Evolutionary conservation across 2,113 vertebrate genomes (phyloP).

Genomic region (Bombycilla garrulus): DNA sequence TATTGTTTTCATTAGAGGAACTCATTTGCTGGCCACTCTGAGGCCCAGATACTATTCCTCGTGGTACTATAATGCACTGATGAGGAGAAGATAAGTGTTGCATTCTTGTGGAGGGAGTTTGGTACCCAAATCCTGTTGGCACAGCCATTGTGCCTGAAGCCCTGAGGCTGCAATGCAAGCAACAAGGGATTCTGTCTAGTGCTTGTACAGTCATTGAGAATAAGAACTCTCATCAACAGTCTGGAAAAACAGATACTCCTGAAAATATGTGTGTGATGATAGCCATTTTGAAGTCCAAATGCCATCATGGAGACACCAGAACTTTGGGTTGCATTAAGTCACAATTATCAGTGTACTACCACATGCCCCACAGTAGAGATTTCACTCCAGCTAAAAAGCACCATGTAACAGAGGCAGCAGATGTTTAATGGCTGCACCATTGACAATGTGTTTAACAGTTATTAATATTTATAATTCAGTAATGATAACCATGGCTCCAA

Average conservation of each 20-base stretch:
- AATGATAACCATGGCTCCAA: conserved; percentile 56
- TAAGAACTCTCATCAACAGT: neutral
- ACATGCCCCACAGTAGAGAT: neutral
- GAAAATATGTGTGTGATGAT: neutral
- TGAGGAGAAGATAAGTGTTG: neutral
- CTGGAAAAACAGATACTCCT: neutral
- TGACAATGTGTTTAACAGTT: conserved; percentile 65
- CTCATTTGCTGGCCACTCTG: neutral
- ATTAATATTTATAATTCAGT: conserved; percentile 71
- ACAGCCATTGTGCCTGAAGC: neutral
- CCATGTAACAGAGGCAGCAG: conserved; percentile 39
- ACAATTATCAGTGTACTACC: neutral
- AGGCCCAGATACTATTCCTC: neutral
- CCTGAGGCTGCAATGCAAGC: neutral
- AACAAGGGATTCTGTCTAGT: neutral
- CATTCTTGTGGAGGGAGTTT: neutral
- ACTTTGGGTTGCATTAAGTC: neutral
- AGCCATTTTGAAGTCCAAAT: neutral
- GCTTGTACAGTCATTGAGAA: neutral
- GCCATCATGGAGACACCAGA: neutral
- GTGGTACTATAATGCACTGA: fast-evolving
- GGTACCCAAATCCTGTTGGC: neutral
- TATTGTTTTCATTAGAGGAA: neutral
- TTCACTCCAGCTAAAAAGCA: conserved; percentile 18
- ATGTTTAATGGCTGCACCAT: conserved; percentile 63